phyloP scores from a whole-genome alignment of 92 coral and sea anemone genomes.

The Epizoanthus ramosus region DNA sequence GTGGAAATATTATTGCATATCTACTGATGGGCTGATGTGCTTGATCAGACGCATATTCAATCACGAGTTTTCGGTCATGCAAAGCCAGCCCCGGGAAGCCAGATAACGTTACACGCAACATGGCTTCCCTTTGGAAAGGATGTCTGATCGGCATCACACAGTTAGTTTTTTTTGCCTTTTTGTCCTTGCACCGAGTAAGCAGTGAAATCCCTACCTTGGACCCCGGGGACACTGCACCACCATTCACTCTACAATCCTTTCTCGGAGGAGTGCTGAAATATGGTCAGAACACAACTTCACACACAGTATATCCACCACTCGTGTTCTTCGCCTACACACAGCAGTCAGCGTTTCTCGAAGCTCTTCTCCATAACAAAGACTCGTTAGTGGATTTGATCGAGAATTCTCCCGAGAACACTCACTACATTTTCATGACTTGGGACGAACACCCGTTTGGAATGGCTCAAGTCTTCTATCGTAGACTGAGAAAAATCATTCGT shows the following conservation, averaged over 20 bases:
- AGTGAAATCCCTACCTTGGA: constrained; percentile 26
- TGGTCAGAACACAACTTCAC: constrained; percentile 32
- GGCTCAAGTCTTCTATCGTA: neutral
- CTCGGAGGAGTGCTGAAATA: constrained; percentile 41
- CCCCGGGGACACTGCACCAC: constrained; percentile 59
- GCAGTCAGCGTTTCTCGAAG: constrained; percentile 56
- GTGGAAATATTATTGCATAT: too few species aligned
- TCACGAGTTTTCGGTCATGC: too few species aligned
- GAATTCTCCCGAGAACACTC: constrained; percentile 53
- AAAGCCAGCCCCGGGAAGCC: neutral
- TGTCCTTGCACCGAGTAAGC: neutral
- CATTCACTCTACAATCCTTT: constrained; percentile 45
- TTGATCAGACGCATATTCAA: too few species aligned
- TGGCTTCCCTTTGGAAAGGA: constrained; percentile 18
- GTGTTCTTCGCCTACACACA: constrained; percentile 54
- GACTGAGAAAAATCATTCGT: constrained; percentile 17
- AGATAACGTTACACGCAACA: neutral
- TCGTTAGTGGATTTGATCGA: constrained; percentile 42
- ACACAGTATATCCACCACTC: constrained; percentile 37
- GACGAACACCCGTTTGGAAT: constrained; percentile 30
- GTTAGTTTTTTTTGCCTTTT: neutral
- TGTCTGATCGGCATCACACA: neutral
- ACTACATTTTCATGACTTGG: constrained; percentile 45
- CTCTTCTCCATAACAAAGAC: constrained; percentile 49
- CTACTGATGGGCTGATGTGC: too few species aligned